These are phyloP conservation scores for Halocynthia roretzi DNA, from an alignment of 23 tunicate genomes.

Conservation along the genomic window DNA sequence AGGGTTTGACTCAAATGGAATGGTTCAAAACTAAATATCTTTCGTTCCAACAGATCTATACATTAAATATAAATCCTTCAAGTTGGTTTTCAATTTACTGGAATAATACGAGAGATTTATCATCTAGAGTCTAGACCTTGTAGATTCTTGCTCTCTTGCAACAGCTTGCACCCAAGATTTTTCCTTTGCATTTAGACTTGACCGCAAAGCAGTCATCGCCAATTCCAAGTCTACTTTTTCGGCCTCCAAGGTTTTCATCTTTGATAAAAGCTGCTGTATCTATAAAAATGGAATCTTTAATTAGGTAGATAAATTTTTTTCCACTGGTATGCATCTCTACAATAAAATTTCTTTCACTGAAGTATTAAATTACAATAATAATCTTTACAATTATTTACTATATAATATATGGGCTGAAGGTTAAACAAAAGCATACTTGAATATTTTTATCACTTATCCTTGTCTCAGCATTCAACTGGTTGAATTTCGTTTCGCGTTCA, in stretches of 20 bases:
- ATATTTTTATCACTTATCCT: slow-evolving; percentile 23
- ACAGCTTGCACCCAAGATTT: slow-evolving; percentile 38
- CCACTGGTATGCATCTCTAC: background rate
- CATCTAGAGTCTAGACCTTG: background rate
- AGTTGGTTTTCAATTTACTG: too few species aligned
- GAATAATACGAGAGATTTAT: too few species aligned
- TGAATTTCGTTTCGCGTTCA: background rate
- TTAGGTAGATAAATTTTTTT: too few species aligned
- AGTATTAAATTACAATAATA: too few species aligned
- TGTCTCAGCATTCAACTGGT: slow-evolving; percentile 12
- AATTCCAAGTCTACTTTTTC: slow-evolving; percentile 2
- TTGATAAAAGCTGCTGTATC: slow-evolving; percentile 41
- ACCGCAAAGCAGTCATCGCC: slow-evolving; percentile 15
- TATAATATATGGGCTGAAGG: background rate
- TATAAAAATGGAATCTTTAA: background rate
- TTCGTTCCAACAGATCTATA: too few species aligned
- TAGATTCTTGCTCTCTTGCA: slow-evolving; percentile 11
- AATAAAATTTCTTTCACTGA: background rate
- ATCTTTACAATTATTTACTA: too few species aligned
- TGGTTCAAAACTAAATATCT: too few species aligned
- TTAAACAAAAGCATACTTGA: slow-evolving; percentile 9
- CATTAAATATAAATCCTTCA: too few species aligned
- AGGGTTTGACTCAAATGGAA: too few species aligned
- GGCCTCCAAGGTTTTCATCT: slow-evolving; percentile 15
- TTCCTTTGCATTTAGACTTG: slow-evolving; percentile 9